A percentile compares a stretch with the other conserved stretches of the same genome.
These are phyloP conservation scores for Scrobipalpa costella DNA, from an alignment of 2,888 invertebrate genomes.

Conservation along the genomic window DNA sequence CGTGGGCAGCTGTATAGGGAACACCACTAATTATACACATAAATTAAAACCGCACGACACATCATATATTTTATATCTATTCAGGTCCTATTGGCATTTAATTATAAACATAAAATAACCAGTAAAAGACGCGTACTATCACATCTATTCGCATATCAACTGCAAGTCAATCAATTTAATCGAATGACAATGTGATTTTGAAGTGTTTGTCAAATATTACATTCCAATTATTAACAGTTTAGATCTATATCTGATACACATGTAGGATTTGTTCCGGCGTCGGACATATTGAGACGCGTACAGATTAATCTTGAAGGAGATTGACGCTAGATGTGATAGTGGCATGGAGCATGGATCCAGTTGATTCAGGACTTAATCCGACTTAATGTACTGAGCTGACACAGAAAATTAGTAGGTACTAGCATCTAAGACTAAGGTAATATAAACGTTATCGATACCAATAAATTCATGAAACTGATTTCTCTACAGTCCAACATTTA, in stretches of 20 bases:
- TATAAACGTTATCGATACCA: background rate
- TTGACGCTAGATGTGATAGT: conserved; percentile 1
- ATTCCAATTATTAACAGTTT: background rate
- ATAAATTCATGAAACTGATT: background rate
- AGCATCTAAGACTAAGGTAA: background rate
- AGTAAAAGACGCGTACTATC: background rate
- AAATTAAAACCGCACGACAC: background rate
- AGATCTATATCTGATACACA: background rate
- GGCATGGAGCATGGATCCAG: background rate
- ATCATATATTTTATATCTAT: background rate
- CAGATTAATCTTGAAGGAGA: conserved; percentile 4
- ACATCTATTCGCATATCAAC: background rate
- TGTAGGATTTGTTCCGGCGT: background rate
- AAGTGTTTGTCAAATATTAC: background rate
- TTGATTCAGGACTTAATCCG: background rate
- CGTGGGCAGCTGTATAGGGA: background rate
- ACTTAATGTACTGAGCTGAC: background rate
- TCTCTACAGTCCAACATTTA: background rate
- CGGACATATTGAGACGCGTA: background rate
- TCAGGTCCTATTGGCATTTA: background rate
- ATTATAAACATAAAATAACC: background rate
- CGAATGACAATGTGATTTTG: conserved; percentile 3
- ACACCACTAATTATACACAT: conserved; percentile 1
- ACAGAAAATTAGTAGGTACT: too few relatives aligned
- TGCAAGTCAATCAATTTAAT: background rate